Percentiles rank a stretch among this genome's conserved stretches.
phyloP scores from a whole-genome alignment of 2,113 vertebrate species.

The Hippocampus barbouri region DNA sequence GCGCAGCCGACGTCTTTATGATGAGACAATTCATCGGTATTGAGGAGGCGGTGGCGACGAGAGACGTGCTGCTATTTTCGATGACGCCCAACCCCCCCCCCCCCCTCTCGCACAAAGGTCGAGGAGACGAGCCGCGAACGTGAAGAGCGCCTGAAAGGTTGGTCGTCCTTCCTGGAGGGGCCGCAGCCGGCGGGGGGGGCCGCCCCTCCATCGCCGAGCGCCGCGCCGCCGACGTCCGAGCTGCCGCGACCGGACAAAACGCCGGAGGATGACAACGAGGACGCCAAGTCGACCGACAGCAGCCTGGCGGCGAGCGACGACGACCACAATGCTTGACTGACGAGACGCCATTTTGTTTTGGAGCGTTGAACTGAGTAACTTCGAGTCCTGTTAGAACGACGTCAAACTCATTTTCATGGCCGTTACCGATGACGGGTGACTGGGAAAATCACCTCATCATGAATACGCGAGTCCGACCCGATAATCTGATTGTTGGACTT shows the following conservation, averaged over 20 bases:
- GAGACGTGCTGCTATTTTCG: too few species aligned
- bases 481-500: too few species aligned
- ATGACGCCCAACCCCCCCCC: too few species aligned
- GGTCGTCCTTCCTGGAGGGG: conserved; percentile 80
- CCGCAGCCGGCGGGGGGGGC: conserved; percentile 33
- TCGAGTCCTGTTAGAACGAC: neutral
- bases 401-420: neutral
- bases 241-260: conserved; percentile 16
- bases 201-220: conserved; percentile 6
- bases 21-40: too few species aligned
- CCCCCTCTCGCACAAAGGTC: conserved; percentile 67
- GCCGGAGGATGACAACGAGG: conserved; percentile 57
- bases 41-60: too few species aligned
- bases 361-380: neutral
- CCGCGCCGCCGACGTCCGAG: conserved; percentile 22
- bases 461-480: too few species aligned
- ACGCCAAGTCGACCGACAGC: conserved; percentile 82
- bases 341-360: neutral
- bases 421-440: neutral
- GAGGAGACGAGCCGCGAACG: conserved; percentile 92
- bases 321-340: conserved; percentile 70
- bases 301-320: conserved; percentile 85
- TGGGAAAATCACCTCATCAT: too few species aligned
- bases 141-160: conserved; percentile 90
- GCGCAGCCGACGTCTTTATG: too few species aligned